Conservation (phyloP, 2,888 invertebrate species). For the Pseudococcus jackbeardsleyi region DNA sequence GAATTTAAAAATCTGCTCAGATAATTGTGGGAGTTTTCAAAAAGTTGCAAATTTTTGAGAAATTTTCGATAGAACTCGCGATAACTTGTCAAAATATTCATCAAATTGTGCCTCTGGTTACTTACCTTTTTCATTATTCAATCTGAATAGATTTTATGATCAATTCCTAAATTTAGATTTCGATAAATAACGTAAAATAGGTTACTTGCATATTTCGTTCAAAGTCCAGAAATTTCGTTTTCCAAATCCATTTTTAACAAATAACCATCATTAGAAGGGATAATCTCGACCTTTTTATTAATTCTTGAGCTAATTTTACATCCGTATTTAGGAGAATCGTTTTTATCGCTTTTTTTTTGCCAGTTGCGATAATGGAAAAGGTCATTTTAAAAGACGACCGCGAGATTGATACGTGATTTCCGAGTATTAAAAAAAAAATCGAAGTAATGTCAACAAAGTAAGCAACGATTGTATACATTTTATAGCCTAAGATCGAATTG, state of each 20-base stretch:
- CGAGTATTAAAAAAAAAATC: background rate
- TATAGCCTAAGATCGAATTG: too few species aligned
- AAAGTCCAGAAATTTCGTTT: background rate
- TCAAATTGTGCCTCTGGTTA: too few species aligned
- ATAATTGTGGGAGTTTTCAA: too few species aligned
- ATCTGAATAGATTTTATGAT: too few species aligned
- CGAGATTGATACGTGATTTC: background rate
- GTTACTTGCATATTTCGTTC: too few species aligned
- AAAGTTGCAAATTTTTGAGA: too few species aligned
- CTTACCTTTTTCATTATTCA: too few species aligned
- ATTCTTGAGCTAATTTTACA: background rate
- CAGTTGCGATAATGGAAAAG: background rate
- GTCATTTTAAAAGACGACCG: background rate
- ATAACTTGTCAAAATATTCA: too few species aligned
- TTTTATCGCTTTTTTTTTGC: background rate
- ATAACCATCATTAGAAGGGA: background rate
- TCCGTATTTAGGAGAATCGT: background rate
- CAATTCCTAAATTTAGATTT: too few species aligned
- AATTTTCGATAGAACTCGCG: too few species aligned
- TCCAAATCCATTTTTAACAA: background rate
- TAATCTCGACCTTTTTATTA: background rate
- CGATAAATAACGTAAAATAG: too few species aligned
- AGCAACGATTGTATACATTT: background rate
- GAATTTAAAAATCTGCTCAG: too few species aligned
- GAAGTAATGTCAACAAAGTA: background rate